Percentiles rank a stretch among this genome's conserved stretches.
phyloP scores from a whole-genome alignment of 1,140 invertebrate genomes.

The Araneus ventricosus region DNA sequence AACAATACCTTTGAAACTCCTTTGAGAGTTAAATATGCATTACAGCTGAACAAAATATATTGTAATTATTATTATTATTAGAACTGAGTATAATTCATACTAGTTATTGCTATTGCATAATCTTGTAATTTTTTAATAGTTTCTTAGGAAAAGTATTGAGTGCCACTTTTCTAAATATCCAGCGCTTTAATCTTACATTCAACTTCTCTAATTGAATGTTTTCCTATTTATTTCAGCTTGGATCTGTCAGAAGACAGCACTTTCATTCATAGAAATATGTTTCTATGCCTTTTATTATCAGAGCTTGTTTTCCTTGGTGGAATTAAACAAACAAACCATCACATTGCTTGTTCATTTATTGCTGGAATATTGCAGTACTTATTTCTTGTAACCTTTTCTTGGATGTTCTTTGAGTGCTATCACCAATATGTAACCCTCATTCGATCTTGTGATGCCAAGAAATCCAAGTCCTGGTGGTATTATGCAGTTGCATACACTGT shows the following conservation, averaged over 20 bases:
- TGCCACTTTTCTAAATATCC: too few relatives aligned
- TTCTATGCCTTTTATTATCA: slow-evolving; percentile 90
- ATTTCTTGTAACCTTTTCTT: slow-evolving; percentile 95
- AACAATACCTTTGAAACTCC: too few relatives aligned
- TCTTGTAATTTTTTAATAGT: too few relatives aligned
- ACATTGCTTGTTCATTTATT: slow-evolving; percentile 92
- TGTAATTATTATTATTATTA: too few relatives aligned
- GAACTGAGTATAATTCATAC: too few relatives aligned
- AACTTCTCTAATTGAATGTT: too few relatives aligned
- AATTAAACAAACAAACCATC: slow-evolving; percentile 91
- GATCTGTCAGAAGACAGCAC: slow-evolving; percentile 77
- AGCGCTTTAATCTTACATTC: too few relatives aligned
- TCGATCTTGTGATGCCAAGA: slow-evolving; percentile 95
- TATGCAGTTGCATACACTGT: slow-evolving; percentile 91
- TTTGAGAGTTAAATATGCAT: too few relatives aligned
- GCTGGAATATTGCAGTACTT: slow-evolving; percentile 96
- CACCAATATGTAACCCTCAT: slow-evolving; percentile 97
- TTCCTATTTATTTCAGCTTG: slow-evolving; percentile 79
- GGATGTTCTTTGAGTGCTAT: slow-evolving; percentile 90
- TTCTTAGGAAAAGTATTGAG: too few relatives aligned
- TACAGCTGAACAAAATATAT: too few relatives aligned
- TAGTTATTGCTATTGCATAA: too few relatives aligned
- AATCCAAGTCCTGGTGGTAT: slow-evolving; percentile 90
- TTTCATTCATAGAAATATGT: slow-evolving; percentile 81
- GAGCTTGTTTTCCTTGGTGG: slow-evolving; percentile 95